These are phyloP conservation scores for Pantherophis vulpinus DNA, from an alignment of 2,797 vertebrate genomes.

Conservation along the genomic window DNA sequence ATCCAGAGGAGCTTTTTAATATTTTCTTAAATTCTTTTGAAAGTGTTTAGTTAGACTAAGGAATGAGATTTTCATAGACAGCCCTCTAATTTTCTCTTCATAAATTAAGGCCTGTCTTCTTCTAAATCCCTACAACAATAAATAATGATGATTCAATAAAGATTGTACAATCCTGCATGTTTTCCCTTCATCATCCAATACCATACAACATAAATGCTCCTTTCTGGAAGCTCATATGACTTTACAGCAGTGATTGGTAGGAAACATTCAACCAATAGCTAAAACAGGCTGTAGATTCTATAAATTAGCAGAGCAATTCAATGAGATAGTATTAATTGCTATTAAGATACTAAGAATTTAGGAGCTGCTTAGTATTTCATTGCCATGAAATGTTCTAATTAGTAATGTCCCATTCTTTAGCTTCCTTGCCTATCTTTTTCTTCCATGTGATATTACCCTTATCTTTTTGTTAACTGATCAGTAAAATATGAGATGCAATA, in stretches of 20 bases:
- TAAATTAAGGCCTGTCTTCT: not conserved
- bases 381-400: not conserved
- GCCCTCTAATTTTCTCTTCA: not conserved
- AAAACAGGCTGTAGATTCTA: not conserved
- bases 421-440: not conserved
- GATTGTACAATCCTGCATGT: not conserved
- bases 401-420: not conserved
- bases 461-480: not conserved
- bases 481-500: not conserved
- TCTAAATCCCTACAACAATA: not conserved
- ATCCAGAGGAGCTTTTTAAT: not conserved
- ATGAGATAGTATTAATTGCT: not conserved
- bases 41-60: not conserved
- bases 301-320: not conserved
- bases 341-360: not conserved
- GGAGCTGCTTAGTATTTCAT: not conserved
- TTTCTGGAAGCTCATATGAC: not conserved
- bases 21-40: not conserved
- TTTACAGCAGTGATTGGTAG: not conserved
- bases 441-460: not conserved
- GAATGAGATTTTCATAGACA: not conserved
- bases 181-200: not conserved
- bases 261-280: not conserved
- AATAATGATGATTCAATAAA: not conserved
- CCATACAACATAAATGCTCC: not conserved